Conservation (phyloP, 1,140 invertebrate genomes). For the Drosophila virilis region DNA sequence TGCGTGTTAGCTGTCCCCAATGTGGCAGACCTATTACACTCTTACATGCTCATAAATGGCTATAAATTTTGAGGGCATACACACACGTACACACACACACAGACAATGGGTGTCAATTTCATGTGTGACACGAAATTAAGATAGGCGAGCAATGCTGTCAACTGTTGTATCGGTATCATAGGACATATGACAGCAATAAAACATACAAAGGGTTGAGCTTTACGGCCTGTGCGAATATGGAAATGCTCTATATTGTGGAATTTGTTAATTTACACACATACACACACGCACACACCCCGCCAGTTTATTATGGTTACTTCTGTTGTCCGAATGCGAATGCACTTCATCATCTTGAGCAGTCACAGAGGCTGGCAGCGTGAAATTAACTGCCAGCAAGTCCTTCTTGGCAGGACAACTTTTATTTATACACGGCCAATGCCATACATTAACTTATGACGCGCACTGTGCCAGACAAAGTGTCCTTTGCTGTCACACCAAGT, state of each 20-base stretch:
- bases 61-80: conserved; percentile 39
- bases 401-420: conserved; percentile 61
- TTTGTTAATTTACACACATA: not conserved
- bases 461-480: conserved; percentile 54
- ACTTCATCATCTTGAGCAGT: conserved; percentile 75
- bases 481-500: conserved; percentile 68
- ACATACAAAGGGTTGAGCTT: conserved; percentile 34
- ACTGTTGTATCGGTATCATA: conserved; percentile 47
- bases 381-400: conserved; percentile 74
- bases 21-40: conserved; percentile 40
- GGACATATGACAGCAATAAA: conserved; percentile 67
- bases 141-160: conserved; percentile 71
- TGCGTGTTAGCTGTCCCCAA: conserved; percentile 62
- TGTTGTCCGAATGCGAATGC: conserved; percentile 32
- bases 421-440: conserved; percentile 66
- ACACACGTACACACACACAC: conserved; percentile 13
- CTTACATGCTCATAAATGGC: conserved; percentile 39
- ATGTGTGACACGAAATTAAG: conserved; percentile 77
- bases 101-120: conserved; percentile 66
- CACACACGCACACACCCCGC: not conserved
- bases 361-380: conserved; percentile 76
- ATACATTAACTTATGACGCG: conserved; percentile 76
- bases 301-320: not conserved
- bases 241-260: not conserved
- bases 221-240: not conserved